A percentile compares a stretch with the other conserved stretches of the same genome.
Evolutionary conservation across 1,140 invertebrate species (phyloP).

Genomic region (Rhopalosiphum maidis): DNA sequence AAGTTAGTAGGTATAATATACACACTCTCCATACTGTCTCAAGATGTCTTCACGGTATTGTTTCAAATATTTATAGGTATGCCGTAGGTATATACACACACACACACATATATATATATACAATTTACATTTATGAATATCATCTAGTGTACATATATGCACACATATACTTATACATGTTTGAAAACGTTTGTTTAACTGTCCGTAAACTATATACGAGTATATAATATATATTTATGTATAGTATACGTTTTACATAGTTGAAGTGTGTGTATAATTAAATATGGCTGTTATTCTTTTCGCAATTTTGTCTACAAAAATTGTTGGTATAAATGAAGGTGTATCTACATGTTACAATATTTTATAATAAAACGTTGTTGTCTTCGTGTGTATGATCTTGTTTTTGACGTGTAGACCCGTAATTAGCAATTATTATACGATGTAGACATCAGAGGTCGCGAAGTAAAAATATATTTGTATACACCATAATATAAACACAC

Average conservation of each 20-base stretch:
- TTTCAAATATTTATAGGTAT: background rate
- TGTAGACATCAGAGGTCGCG: conserved; percentile 16
- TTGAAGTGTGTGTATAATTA: conserved; percentile 48
- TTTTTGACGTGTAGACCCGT: conserved; percentile 8
- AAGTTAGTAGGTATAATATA: background rate
- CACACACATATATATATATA: background rate
- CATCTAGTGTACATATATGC: background rate
- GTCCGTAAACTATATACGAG: background rate
- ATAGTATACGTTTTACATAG: background rate
- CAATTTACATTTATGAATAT: background rate
- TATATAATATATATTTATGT: background rate
- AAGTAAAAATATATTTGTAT: background rate
- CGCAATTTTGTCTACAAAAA: conserved; percentile 19
- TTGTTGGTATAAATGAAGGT: background rate
- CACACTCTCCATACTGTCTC: background rate
- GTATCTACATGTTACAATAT: background rate
- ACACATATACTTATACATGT: background rate
- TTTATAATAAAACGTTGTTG: background rate
- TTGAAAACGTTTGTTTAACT: conserved; percentile 41
- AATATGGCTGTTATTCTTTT: conserved; percentile 42
- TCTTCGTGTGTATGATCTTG: background rate
- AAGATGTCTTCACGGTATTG: background rate
- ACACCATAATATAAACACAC: background rate
- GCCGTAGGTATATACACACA: background rate
- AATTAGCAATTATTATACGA: conserved; percentile 42